Base-by-base conservation (phyloP, 1,140 invertebrate species). In the Drosophila quadrilineata region DNA sequence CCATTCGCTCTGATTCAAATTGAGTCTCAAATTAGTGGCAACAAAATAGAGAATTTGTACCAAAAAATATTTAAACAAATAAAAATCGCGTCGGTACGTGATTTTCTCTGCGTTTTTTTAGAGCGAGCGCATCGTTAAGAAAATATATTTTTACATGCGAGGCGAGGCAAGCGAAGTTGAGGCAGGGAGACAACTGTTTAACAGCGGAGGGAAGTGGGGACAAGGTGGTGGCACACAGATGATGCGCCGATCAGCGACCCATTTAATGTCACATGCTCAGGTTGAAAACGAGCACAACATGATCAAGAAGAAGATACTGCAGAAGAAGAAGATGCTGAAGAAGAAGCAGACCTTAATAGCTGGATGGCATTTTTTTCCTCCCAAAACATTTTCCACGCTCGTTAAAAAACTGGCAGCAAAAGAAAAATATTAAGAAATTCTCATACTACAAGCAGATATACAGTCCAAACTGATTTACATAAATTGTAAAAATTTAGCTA, bases 71-170 rank as follows among this genome's bases (percentile, higher is more conserved):
- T 84, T 84, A 84, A 85, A 84, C 79, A 84, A 86, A 85, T 75
- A 79, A 85, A 85, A 85, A 85, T 85, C 75, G 58, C 50, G 62
- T 58, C 46, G 67, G 71, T 85, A 85, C 79, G 79, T 85, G 79
- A 72, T 85, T 85, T 85, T 85, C 21, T 57, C 63, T 71, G 74
- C 71, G 79, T 85, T 85, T 85, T 84, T 85, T 79, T 75, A n/a
- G n/a, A n/a, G n/a, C n/a, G 74, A 77, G 70, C 80, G 79, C 72
- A 66, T 85, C 77, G 70, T 79, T 85, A 48, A 66, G 59, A 75
- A 85, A 85, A 85, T 85, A n/a, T n/a, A 85, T 85, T 85, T 84
- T 85, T 85, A 85, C 80, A 63, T 48, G 60, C 49, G 5, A 26
- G 28, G 38, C n/a, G 38, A 9, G 28, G 31, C 29, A n/a, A n/a